Conservation (phyloP, 2,888 invertebrate species). For the Cataglyphis altisquamis region DNA sequence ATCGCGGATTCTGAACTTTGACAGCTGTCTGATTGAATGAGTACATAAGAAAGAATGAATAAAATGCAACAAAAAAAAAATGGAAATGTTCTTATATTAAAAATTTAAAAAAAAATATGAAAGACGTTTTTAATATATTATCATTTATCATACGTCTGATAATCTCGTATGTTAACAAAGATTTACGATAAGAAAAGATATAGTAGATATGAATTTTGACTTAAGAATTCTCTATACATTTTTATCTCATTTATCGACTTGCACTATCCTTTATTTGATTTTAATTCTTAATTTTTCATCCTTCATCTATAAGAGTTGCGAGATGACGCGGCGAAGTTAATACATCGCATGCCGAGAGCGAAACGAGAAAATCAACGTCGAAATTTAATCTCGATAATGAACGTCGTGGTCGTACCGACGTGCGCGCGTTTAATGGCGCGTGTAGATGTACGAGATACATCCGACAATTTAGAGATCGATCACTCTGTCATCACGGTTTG, state of each 20-base stretch:
- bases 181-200: neutral
- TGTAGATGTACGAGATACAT: slow-evolving; percentile 29
- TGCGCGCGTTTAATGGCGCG: slow-evolving; percentile 7
- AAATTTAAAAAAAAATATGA: no score
- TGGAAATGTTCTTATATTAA: neutral
- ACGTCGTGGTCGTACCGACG: slow-evolving; percentile 8
- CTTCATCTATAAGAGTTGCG: neutral
- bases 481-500: slow-evolving; percentile 5
- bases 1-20: slow-evolving; percentile 15
- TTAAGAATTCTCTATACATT: neutral
- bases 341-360: neutral
- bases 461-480: slow-evolving; percentile 28
- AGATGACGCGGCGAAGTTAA: slow-evolving; percentile 1
- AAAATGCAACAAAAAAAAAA: neutral
- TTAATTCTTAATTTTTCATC: neutral
- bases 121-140: neutral
- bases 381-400: slow-evolving; percentile 47
- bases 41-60: neutral
- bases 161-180: neutral
- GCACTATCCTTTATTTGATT: neutral
- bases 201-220: neutral
- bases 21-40: slow-evolving; percentile 5
- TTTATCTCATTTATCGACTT: neutral
- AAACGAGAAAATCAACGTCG: neutral
- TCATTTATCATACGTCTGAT: neutral